Evolutionary conservation across 2,888 invertebrate genomes (phyloP), one percentile per base, ranked within the genome.

Genomic region (Pandemis cinnamomeana): DNA sequence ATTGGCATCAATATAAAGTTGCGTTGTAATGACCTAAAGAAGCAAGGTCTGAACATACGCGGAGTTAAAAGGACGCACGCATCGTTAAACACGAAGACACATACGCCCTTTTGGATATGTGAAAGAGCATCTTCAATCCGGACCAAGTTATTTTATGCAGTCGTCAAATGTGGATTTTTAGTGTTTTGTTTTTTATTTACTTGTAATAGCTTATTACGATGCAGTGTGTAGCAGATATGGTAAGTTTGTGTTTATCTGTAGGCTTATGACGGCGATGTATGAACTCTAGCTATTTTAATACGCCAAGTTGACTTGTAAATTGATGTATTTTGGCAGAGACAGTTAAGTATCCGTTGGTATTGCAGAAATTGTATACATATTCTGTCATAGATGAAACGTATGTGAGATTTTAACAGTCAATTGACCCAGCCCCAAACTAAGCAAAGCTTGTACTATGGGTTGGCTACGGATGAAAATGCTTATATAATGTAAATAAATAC

Each of bases 1-100:
- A 71, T 66, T 75, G 71, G 75, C 69, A 64, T 68, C 69, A 73
- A 76, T 76, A 77, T 73, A 74, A 71, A 72, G 68, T 67, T 67
- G 27, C 74, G 77, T 66, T 70, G 60, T 70, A 64, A 73, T 72
- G 68, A 72, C 68, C 72, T 72, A 8, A 63, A 20, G 20, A 46
- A 7, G 11, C 63, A 20, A 20, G 44, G 63, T 46, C 63, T 10
- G 7, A 10, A 0, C 6, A 7, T 13, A 8, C 51, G 53, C 7
- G 6, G 4, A 27, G 27, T 58, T 10, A 27, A 58, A 58, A 58
- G 0, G 4, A 10, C 55, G 55, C 20, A 58, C 11, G 58, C 11
- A 11, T 27, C 4, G 7, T 6, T 5, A 27, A 7, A 11, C 11
- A 36, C 11, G 20, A 58, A 10, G 27, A 5, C 58, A 11, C 27